phyloP scores from a whole-genome alignment of 1,140 invertebrate species.

The Paraescarpia echinospica region DNA sequence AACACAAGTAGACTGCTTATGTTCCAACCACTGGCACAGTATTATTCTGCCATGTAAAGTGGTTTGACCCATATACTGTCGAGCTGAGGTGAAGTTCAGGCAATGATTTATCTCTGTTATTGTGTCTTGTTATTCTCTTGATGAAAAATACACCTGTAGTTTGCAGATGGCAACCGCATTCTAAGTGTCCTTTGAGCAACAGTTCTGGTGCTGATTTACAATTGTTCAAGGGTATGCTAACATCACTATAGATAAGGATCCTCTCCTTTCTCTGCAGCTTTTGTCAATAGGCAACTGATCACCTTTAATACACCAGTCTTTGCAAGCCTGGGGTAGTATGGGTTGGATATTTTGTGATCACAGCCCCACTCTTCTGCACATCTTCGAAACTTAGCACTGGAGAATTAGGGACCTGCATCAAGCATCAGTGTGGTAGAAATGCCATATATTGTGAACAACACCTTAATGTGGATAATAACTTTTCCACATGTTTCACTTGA shows the following conservation, averaged over 20 bases:
- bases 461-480: background rate
- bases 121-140: too few relatives aligned
- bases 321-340: slow-evolving; percentile 44
- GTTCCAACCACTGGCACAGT: too few relatives aligned
- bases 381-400: slow-evolving; percentile 47
- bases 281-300: slow-evolving; percentile 36
- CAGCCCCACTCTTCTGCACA: slow-evolving; percentile 56
- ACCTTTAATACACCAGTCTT: slow-evolving; percentile 34
- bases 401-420: slow-evolving; percentile 46
- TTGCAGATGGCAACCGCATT: slow-evolving; percentile 24
- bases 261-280: slow-evolving; percentile 25
- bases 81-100: background rate
- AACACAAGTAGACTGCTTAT: too few relatives aligned
- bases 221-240: slow-evolving; percentile 31
- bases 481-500: slow-evolving; percentile 22
- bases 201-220: slow-evolving; percentile 25
- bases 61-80: background rate
- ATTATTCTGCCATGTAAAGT: too few relatives aligned
- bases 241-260: slow-evolving; percentile 35
- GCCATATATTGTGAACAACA: slow-evolving; percentile 17
- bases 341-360: slow-evolving; percentile 50
- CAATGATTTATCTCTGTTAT: too few relatives aligned
- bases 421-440: slow-evolving; percentile 42
- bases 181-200: slow-evolving; percentile 29
- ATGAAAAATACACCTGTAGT: too few relatives aligned